Evolutionary conservation across 2,797 vertebrate species (phyloP), one percentile per base, ranked within the genome.

Genomic region (Thalassophryne amazonica): DNA sequence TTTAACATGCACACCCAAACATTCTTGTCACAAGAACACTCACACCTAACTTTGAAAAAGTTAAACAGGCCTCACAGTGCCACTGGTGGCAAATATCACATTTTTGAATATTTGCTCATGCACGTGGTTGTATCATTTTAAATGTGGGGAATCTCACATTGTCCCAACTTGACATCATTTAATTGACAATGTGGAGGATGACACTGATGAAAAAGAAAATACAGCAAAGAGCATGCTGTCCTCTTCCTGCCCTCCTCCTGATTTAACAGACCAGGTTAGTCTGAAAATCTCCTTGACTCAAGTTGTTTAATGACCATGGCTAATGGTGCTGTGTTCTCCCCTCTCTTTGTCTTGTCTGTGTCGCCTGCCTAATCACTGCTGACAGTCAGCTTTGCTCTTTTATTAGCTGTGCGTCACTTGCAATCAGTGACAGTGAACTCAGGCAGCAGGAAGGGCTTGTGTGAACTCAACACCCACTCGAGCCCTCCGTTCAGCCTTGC

Each of bases 381-480:
- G 95, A 97, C 95, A 96, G 92, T 87, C 83, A 93, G 92, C 92
- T 95, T 93, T 94, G 92, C 92, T 94, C 92, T 94, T 95, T 95
- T 94, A 93, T 95, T 94, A 92, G 92, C 91, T 92, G 86, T 91
- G 92, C 53, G 88, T 93, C 94, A 92, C 93, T 93, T 94, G 86
- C 89, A 91, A 94, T 94, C 93, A 91, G 90, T 80, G 89, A 91
- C 78, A 90, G 92, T 91, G 93, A 93, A 97, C 86, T 94, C 92
- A 94, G 92, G 93, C 92, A 91, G 92, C 87, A 93, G 89, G 91
- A 91, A 89, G 90, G 92, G 90, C 89, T 89, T 91, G 91, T 92
- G 92, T 90, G 90, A 92, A 89, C 89, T 92, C 89, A 82, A 90
- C 87, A 90, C 78, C 82, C 78, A 82, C 79, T 76, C 55, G 40